phyloP scores from a whole-genome alignment of 2,113 vertebrate species.

The Acanthisitta chloris region DNA sequence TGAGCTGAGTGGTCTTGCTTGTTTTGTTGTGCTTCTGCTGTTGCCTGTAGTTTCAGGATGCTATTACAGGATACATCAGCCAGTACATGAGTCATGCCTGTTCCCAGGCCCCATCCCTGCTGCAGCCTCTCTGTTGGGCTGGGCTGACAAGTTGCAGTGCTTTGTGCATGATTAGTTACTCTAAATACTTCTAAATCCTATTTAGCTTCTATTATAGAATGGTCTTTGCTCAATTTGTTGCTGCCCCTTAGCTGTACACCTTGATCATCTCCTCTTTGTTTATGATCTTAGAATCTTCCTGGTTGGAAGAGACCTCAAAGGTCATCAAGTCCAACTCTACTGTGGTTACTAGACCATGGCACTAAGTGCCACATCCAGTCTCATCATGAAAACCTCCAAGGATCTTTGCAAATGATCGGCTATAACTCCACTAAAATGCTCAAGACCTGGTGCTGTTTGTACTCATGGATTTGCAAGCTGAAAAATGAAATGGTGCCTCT shows the following conservation, averaged over 20 bases:
- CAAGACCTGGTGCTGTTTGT: neutral
- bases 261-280: neutral
- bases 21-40: slow-evolving; percentile 11
- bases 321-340: too few species aligned
- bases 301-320: too few species aligned
- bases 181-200: neutral
- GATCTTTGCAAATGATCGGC: neutral
- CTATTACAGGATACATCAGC: neutral
- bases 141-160: neutral
- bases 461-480: neutral
- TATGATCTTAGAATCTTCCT: too few species aligned
- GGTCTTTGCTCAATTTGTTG: neutral
- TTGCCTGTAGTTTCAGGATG: neutral
- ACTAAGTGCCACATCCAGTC: too few species aligned
- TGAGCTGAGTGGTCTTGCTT: neutral
- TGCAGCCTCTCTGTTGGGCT: neutral
- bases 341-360: too few species aligned
- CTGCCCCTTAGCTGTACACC: neutral
- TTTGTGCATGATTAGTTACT: neutral
- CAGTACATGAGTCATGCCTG: neutral
- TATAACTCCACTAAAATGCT: neutral
- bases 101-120: neutral
- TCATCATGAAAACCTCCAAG: too few species aligned
- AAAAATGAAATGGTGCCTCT: neutral
- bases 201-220: neutral